Base-by-base conservation (phyloP, 92 coral and sea anemone species). In the Epizoanthus ramosus region DNA sequence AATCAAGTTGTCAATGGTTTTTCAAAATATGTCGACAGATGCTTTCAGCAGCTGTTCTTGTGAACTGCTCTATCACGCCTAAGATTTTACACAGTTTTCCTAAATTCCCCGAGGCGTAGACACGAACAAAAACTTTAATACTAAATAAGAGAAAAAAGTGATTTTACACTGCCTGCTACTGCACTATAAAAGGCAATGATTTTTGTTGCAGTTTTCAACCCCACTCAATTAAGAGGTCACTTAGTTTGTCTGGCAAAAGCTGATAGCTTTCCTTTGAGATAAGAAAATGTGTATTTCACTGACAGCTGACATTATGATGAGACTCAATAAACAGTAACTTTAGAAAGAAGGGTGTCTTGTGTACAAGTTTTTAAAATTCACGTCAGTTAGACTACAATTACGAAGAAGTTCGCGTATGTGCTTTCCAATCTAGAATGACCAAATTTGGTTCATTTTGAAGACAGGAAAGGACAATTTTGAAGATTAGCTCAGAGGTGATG, bases 381-480 rank as follows among this genome's bases (percentile, higher is more conserved):
- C 14, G 9, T 8, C 57, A 22, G 43, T 37, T 37, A 37, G 43
- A 5, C 6, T 37, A 37, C 43, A 2, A 47, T 12, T 47, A 47
- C 54, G 9, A 47, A 47, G 15, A 47, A 47, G 54, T 47, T 1
- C 15, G 54, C 14, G 7, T 47, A 47, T 47, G 15, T 47, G 2
- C 14, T 47, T 47, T 22, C 37, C 25, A 2, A 35, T 50, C 1
- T 54, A 57, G 2, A 35, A 33, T 75, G 66, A 75, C 66, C 80
- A 75, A 75, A 75, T 75, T 75, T 54, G 80, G 80, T 25, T 75
- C 65, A 65, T 25, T 31, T 16, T 57, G 66, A 25, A 57, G 4
- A 57, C 50, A 56, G 50, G 53, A 56, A 24, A 33, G 31, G 50
- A 31, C 3, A 57, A 57, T 45, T 24, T 33, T 17, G 22, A 15